Base-by-base conservation (phyloP, 2,888 invertebrate species). In the Anthrax anthrax region DNA sequence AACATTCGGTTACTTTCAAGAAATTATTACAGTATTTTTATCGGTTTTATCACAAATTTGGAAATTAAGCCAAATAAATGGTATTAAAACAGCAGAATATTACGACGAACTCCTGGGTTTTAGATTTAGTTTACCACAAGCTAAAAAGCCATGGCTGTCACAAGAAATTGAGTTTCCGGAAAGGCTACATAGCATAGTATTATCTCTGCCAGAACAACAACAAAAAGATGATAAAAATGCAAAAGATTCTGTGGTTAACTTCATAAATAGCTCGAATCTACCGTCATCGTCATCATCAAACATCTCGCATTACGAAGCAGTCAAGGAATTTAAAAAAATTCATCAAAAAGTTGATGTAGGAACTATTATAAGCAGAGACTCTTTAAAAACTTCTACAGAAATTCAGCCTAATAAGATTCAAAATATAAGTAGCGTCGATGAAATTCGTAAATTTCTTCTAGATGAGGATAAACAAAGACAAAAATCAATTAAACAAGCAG, bases 1-100 rank as follows among this genome's bases (percentile, higher is more conserved):
- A 14, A 56, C 55, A 3, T 57, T 50, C 12, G 59, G 60, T 47
- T 64, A 52, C 45, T 67, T 65, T 37, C 55, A 65, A 53, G 67
- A 67, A n/a, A 58, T 53, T 0, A 53, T 57, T 1, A 59, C 61
- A 1, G 44, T 65, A 12, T 48, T 64, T 1, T 27, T 66, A n/a
- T 59, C 64, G 13, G 59, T 60, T 0, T 47, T 63, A 12, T 58
- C 61, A 2, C 63, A 61, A 44, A 52, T 64, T 6, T 53, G 60
- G 46, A 58, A 52, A 39, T 39, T 61, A 0, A 58, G 58, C 32
- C 48, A 50, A 2, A 44, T 53, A 17, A 49, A 62, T 16, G 47
- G 54, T 4, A 60, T 55, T 42, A 49, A 45, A 37, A 59, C 58
- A 36, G 55, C 55, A 3, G 48, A 44, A 3, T 48, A 61, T 0